Conservation (phyloP, 2,113 vertebrate genomes). For the Enhydra lutris region DNA sequence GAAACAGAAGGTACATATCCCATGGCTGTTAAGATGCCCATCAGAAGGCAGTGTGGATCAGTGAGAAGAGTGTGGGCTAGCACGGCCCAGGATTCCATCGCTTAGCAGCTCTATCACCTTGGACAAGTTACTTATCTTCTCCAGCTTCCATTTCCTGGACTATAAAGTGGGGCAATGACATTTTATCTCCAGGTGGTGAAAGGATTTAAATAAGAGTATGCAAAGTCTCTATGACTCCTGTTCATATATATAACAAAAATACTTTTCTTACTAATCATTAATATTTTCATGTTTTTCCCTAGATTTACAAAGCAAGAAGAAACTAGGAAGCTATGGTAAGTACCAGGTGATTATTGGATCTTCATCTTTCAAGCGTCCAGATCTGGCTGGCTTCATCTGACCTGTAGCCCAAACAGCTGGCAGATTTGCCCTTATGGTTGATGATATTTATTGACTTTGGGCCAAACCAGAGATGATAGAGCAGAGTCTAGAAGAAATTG, state of each 20-base stretch:
- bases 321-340: constrained; percentile 29
- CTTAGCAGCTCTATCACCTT: not conserved
- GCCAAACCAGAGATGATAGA: not conserved
- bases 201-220: not conserved
- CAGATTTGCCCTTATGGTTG: not conserved
- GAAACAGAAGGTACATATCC: not conserved
- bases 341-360: not conserved
- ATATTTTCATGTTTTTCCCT: not conserved
- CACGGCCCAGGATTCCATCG: not conserved
- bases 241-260: not conserved
- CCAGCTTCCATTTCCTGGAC: not conserved
- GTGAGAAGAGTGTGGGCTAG: not conserved
- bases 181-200: not conserved
- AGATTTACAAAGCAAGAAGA: not conserved
- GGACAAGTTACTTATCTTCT: not conserved
- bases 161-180: not conserved
- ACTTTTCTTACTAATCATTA: constrained; percentile 7
- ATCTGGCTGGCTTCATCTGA: not conserved
- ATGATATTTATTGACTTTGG: not conserved
- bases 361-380: not conserved
- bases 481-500: not conserved
- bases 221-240: not conserved
- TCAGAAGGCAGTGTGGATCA: not conserved
- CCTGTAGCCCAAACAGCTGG: not conserved
- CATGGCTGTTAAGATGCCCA: not conserved